Conservation (phyloP, 2,797 vertebrate genomes). For the Bradypus variegatus region DNA sequence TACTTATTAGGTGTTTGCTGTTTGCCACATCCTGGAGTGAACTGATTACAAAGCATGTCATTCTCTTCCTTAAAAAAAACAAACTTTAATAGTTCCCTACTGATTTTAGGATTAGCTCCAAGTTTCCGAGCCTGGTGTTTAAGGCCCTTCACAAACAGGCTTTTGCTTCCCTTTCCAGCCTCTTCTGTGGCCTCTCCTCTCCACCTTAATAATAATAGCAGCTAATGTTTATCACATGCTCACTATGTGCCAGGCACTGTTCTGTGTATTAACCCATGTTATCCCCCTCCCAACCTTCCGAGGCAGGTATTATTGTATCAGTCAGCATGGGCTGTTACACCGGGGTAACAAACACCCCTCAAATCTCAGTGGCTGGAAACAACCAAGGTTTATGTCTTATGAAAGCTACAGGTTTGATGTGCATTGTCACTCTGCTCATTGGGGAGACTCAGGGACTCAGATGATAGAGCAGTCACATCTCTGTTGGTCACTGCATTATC, state of each 20-base stretch:
- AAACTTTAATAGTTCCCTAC: background rate
- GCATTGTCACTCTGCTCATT: background rate
- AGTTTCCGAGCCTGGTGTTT: background rate
- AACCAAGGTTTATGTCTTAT: background rate
- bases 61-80: slow-evolving; percentile 9
- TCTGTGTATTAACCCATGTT: background rate
- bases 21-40: slow-evolving; percentile 32
- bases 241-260: no score
- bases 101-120: background rate
- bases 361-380: background rate
- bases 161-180: background rate
- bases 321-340: background rate
- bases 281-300: background rate
- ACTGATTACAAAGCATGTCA: background rate
- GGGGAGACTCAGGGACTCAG: background rate
- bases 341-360: background rate
- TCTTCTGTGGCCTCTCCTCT: background rate
- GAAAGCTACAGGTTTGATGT: background rate
- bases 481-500: background rate
- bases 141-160: background rate
- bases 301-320: background rate
- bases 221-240: background rate
- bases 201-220: background rate
- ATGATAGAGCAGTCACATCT: background rate
- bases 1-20: slow-evolving; percentile 32